These are phyloP conservation scores for Gobionotothen gibberifrons DNA, from an alignment of 2,797 vertebrate genomes.

Conservation along the genomic window DNA sequence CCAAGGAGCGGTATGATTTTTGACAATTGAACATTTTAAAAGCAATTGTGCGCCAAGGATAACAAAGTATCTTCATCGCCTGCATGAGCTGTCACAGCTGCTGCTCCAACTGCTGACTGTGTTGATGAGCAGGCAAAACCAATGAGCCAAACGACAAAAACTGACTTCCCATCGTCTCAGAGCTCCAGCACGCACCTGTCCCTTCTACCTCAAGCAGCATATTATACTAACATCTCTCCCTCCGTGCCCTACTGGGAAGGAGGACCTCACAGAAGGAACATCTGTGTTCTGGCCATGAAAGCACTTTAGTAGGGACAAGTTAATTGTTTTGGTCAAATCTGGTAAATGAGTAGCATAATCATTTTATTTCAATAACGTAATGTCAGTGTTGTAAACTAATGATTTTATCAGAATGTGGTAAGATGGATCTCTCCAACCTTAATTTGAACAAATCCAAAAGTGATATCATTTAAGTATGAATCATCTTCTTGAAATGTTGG, in stretches of 20 bases:
- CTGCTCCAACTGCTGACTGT: conserved; percentile 7
- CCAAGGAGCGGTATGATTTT: neutral
- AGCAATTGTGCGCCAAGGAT: neutral
- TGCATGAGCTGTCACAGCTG: conserved; percentile 6
- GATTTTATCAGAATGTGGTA: neutral
- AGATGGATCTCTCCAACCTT: neutral
- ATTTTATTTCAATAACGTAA: neutral
- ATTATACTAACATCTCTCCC: neutral
- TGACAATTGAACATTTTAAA: neutral
- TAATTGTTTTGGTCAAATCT: neutral
- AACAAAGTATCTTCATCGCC: conserved; percentile 9
- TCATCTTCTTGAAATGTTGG: conserved; percentile 1
- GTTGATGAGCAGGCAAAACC: conserved; percentile 5
- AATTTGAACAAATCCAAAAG: neutral
- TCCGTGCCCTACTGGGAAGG: neutral
- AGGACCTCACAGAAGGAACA: neutral
- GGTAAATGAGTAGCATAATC: neutral
- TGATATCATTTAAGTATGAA: neutral
- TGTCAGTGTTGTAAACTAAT: neutral
- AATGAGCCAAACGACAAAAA: conserved; percentile 4
- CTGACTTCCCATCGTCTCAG: neutral
- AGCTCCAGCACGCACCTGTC: neutral
- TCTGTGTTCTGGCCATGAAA: neutral
- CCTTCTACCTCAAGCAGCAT: neutral
- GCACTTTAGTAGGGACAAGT: neutral